phyloP scores from a whole-genome alignment of 2,888 invertebrate genomes.

The Hirtodrosophila confusa region DNA sequence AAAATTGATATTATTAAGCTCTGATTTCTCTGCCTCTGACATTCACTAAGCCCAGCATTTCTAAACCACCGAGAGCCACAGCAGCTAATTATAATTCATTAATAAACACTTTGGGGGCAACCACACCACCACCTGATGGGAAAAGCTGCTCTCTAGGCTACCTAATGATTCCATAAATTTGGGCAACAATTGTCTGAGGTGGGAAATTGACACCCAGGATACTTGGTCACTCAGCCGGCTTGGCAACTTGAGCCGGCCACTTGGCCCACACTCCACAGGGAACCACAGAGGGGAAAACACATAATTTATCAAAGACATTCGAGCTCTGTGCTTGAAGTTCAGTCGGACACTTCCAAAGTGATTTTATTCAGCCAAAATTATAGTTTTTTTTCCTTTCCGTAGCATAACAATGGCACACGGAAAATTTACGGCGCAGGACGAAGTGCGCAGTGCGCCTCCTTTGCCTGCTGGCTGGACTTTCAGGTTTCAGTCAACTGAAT shows the following conservation, averaged over 20 bases:
- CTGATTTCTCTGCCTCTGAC: slow-evolving; percentile 8
- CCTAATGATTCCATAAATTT: slow-evolving; percentile 18
- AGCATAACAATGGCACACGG: slow-evolving; percentile 46
- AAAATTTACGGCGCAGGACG: slow-evolving; percentile 32
- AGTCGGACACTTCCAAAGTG: slow-evolving; percentile 67
- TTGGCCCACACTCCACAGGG: slow-evolving; percentile 10
- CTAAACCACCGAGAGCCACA: slow-evolving; percentile 1
- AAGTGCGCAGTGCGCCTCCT: background rate
- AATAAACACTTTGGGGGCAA: slow-evolving; percentile 31
- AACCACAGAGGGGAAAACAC: slow-evolving; percentile 1
- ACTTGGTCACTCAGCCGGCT: background rate
- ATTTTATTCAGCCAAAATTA: slow-evolving; percentile 67
- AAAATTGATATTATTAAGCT: slow-evolving; percentile 4
- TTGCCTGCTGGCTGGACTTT: slow-evolving; percentile 7
- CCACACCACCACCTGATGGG: slow-evolving; percentile 1
- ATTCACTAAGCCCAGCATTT: slow-evolving; percentile 3
- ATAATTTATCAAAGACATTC: slow-evolving; percentile 73
- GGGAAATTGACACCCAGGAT: background rate
- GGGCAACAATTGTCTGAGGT: slow-evolving; percentile 42
- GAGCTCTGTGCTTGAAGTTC: slow-evolving; percentile 41
- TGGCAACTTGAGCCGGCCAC: slow-evolving; percentile 32
- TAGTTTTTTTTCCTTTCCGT: slow-evolving; percentile 43
- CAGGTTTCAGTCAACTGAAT: slow-evolving; percentile 57
- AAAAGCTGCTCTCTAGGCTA: slow-evolving; percentile 14
- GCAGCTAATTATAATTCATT: slow-evolving; percentile 56